A percentile compares a stretch with the other conserved stretches of the same genome.
Evolutionary conservation across 2,797 vertebrate species (phyloP).

Genomic region (Sebastes steindachneri): DNA sequence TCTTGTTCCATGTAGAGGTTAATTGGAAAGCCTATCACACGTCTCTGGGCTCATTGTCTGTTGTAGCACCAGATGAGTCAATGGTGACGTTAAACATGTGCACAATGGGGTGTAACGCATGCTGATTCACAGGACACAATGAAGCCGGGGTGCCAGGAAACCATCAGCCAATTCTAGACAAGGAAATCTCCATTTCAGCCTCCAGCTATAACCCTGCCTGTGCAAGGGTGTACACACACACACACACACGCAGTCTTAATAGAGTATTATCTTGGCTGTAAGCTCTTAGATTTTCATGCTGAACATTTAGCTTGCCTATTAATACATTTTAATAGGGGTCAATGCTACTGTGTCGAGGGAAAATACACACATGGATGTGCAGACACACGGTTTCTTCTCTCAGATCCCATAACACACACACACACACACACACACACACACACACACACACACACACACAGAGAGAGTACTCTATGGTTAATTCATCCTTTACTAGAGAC

Average conservation of each 20-base stretch:
- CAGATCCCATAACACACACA: constrained; percentile 26
- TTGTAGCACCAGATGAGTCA: not conserved
- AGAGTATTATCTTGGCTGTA: constrained; percentile 51
- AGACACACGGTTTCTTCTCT: constrained; percentile 14
- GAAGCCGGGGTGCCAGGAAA: not conserved
- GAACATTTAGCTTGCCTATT: constrained; percentile 69
- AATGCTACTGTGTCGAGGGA: constrained; percentile 49
- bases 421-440: not conserved
- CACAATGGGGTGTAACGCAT: not conserved
- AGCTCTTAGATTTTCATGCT: constrained; percentile 56
- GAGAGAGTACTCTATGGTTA: constrained; percentile 29
- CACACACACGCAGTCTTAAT: constrained; percentile 24
- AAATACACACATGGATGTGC: constrained; percentile 27
- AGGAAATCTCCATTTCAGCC: constrained; percentile 41
- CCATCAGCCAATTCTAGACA: constrained; percentile 1
- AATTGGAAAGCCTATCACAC: not conserved
- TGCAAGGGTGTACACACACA: not conserved
- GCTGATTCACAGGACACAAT: not conserved
- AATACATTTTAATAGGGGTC: constrained; percentile 74
- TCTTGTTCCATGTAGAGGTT: not conserved
- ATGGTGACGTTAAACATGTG: not conserved
- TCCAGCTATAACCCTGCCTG: constrained; percentile 32
- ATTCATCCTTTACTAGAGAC: constrained; percentile 49
- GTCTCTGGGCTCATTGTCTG: not conserved
- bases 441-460: constrained; percentile 13